Percentiles rank a stretch among this genome's conserved stretches.
Evolutionary conservation across 2,888 invertebrate species (phyloP).

Genomic region (Rhaphigaster nebulosa): DNA sequence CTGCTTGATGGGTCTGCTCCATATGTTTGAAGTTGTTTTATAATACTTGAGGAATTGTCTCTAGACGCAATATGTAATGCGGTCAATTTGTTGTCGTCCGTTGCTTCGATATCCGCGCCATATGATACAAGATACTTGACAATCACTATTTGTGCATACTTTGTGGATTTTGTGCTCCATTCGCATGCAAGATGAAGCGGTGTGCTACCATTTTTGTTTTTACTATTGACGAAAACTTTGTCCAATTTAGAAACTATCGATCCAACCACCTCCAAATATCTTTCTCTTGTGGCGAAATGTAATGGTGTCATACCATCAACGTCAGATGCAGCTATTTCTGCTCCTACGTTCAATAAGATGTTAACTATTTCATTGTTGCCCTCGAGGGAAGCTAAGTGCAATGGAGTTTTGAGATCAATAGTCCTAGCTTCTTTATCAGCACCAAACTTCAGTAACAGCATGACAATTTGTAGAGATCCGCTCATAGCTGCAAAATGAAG

Average conservation of each 20-base stretch:
- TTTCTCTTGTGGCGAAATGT: neutral
- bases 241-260: neutral
- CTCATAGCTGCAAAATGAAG: neutral
- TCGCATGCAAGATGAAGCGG: neutral
- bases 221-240: neutral
- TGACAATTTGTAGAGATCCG: neutral
- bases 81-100: neutral
- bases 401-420: neutral
- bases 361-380: neutral
- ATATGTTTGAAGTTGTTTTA: rapidly evolving
- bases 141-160: neutral
- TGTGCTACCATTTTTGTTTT: neutral
- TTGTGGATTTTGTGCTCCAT: neutral
- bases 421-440: neutral
- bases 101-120: neutral
- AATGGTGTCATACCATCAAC: neutral
- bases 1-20: neutral
- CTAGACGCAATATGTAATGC: neutral
- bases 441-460: neutral
- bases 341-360: neutral
- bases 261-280: neutral
- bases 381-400: neutral
- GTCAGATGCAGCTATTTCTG: neutral
- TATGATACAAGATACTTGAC: neutral
- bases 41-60: neutral